Evolutionary conservation across 2,113 vertebrate genomes (phyloP), one percentile per base, ranked within the genome.

Genomic region (Dolichotis patagonum): DNA sequence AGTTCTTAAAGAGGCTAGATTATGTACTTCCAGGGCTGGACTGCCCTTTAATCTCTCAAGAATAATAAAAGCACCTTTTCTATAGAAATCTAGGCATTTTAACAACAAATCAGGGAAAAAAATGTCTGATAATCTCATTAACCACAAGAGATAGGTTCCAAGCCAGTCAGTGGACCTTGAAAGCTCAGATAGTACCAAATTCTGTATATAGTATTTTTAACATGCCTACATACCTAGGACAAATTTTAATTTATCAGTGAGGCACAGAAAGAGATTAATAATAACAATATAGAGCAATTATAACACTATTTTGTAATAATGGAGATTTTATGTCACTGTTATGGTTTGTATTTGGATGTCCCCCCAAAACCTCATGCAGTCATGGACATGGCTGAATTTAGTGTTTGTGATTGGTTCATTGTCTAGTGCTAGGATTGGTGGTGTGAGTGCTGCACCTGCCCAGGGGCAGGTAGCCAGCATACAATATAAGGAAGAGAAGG

Each of bases 31-130:
- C 81, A 85, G 28, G 49, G 41, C 26, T 75, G 16, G 8, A 49
- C 41, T 84, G 41, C 16, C 13, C 26, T 92, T 95, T 84, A 20
- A 19, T 56, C 16, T 80, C 30, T 69, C 54, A 69, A 75, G 58
- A 88, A 77, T 16, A 86, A 8, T 69, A 52, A 78, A 92, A 3
- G 38, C 63, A 56, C 20, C 63, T 62, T 94, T 73, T 58, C 43
- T 22, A 35, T 19, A 84, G 52, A 73, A 81, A 52, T 81, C 3
- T 22, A 56, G 35, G 24, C 20, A 67, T 60, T 87, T 92, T 63
- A 81, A 46, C 56, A 65, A 65, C 49, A 81, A 88, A 56, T 94
- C 85, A 85, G 71, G 86, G 96, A 92, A 97, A 80, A 82, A 43
- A 91, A 71, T n/a, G 26, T n/a, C 28, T 17, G 14, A 8, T 69